These are phyloP conservation scores for Ferdinandea cuprea DNA, from an alignment of 2,888 invertebrate genomes.

Conservation along the genomic window DNA sequence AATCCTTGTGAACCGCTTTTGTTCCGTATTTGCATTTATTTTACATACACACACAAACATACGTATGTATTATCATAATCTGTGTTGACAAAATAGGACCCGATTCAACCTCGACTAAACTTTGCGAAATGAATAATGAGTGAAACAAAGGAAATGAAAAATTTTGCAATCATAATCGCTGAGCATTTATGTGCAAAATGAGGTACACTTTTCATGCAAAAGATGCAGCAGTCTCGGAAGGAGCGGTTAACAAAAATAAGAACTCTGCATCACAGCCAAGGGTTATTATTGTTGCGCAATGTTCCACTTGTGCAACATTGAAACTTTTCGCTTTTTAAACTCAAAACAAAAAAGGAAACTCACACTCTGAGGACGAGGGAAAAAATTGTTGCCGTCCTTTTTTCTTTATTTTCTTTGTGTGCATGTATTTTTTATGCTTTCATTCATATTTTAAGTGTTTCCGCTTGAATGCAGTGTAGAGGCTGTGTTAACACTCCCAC, in stretches of 20 bases:
- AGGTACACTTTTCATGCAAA: constrained; percentile 24
- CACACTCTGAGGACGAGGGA: background rate
- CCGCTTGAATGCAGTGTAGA: constrained; percentile 33
- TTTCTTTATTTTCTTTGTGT: constrained; percentile 1
- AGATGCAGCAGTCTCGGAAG: background rate
- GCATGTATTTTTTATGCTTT: background rate
- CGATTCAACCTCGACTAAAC: background rate
- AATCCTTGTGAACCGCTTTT: background rate
- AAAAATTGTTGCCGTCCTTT: constrained; percentile 8
- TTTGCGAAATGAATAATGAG: background rate
- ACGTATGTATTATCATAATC: no score
- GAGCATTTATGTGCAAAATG: constrained; percentile 32
- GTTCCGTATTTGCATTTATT: constrained; percentile 15
- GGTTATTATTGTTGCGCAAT: constrained; percentile 36
- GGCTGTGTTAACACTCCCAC: constrained; percentile 31
- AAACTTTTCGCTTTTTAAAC: constrained; percentile 21
- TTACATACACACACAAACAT: background rate
- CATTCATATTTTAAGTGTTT: constrained; percentile 27
- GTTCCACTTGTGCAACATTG: constrained; percentile 38
- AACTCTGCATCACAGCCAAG: constrained; percentile 17
- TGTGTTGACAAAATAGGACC: no score
- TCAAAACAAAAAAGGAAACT: background rate
- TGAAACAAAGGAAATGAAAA: background rate
- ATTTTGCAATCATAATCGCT: constrained; percentile 29
- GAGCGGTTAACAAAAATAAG: background rate